These are phyloP conservation scores for Trigoniulus corallinus DNA, from an alignment of 1,140 invertebrate species.

Conservation along the genomic window DNA sequence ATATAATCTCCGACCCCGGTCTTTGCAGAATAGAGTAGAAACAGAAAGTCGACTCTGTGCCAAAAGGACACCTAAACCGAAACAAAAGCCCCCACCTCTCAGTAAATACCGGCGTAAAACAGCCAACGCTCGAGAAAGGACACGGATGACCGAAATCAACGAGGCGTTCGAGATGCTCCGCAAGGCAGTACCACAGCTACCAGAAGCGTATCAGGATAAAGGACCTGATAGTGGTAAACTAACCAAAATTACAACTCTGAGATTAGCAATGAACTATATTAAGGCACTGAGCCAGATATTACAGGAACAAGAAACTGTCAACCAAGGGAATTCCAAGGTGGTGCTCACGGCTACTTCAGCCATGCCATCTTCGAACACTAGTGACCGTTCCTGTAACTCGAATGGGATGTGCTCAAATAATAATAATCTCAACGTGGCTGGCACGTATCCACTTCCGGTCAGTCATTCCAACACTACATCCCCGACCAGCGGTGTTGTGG, in stretches of 20 bases:
- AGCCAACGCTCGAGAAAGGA: constrained; percentile 69
- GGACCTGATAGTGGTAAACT: constrained; percentile 37
- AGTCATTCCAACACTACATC: background rate
- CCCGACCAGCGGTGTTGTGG: background rate
- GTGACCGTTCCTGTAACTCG: too few species aligned
- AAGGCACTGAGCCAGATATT: constrained; percentile 37
- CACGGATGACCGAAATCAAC: constrained; percentile 75
- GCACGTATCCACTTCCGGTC: background rate
- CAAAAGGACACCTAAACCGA: constrained; percentile 24
- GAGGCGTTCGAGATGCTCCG: constrained; percentile 63
- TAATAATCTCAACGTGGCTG: background rate
- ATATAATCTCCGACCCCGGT: constrained; percentile 34
- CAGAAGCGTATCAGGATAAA: constrained; percentile 22
- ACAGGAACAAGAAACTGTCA: constrained; percentile 15
- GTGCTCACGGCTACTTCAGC: too few species aligned
- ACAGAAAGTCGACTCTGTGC: constrained; percentile 24
- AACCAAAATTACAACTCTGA: constrained; percentile 74
- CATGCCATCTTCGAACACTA: background rate
- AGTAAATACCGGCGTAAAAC: constrained; percentile 78
- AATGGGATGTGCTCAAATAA: too few species aligned
- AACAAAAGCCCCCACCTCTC: constrained; percentile 56
- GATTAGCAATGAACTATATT: constrained; percentile 75
- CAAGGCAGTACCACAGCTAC: constrained; percentile 45
- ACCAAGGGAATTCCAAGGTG: too few species aligned
- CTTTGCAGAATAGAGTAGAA: constrained; percentile 32